A percentile compares a stretch with the other conserved stretches of the same genome.
Evolutionary conservation across 2,797 vertebrate genomes (phyloP).

Genomic region (Smutsia temminckii): DNA sequence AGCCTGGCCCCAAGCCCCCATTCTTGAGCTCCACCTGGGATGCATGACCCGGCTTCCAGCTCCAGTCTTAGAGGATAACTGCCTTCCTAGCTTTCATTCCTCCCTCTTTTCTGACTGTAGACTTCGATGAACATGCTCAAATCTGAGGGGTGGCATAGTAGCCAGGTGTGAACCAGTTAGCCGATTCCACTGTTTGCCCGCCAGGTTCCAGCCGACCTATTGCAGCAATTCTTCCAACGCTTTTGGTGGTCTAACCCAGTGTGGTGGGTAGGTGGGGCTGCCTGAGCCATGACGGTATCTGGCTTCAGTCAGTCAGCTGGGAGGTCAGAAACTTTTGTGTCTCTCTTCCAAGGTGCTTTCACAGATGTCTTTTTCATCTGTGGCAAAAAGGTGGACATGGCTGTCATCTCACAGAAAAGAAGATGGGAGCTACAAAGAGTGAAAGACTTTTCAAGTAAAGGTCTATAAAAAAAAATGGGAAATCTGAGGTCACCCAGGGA

Average conservation of each 20-base stretch:
- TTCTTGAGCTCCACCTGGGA: not conserved
- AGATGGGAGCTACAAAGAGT: not conserved
- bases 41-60: not conserved
- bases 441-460: constrained; percentile 39
- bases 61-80: not conserved
- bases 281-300: not conserved
- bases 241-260: not conserved
- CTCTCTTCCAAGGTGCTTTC: constrained; percentile 9
- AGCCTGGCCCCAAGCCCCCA: not conserved
- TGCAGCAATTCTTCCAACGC: not conserved
- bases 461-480: not conserved
- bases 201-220: not conserved
- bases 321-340: not conserved
- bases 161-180: not conserved
- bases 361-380: not conserved
- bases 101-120: not conserved
- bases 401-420: constrained; percentile 44
- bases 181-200: not conserved
- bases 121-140: not conserved
- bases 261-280: not conserved
- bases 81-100: not conserved
- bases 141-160: not conserved
- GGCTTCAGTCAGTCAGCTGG: not conserved
- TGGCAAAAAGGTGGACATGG: not conserved
- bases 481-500: not conserved